A percentile compares a stretch with the other conserved stretches of the same genome.
These are phyloP conservation scores for Balearica regulorum DNA, from an alignment of 2,797 vertebrate species.

Conservation along the genomic window DNA sequence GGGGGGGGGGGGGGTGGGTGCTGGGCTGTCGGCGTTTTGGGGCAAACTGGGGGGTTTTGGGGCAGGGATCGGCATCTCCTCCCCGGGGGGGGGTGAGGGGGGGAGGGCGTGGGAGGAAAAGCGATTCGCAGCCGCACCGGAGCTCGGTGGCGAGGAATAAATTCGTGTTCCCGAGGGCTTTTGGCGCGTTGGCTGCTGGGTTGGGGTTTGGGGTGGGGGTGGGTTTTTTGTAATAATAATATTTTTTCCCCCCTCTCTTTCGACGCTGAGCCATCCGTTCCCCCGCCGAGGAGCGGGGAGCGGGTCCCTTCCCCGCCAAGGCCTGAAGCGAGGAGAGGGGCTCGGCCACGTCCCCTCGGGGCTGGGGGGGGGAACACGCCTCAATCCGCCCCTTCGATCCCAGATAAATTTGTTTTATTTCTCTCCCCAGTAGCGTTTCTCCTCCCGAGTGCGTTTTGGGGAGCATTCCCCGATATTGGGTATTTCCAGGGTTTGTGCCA, in stretches of 20 bases:
- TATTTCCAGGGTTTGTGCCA: too few species aligned
- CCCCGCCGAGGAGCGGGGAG: background rate
- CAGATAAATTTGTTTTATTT: background rate
- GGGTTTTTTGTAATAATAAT: too few species aligned
- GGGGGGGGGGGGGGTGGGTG: background rate
- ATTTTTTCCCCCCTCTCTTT: too few species aligned
- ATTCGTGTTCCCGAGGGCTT: background rate
- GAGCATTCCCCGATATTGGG: accelerated
- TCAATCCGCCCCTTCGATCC: too few species aligned
- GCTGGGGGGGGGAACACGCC: too few species aligned
- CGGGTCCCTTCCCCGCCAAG: background rate
- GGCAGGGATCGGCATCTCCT: background rate
- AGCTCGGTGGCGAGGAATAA: background rate
- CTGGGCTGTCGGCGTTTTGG: accelerated
- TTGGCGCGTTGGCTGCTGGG: background rate
- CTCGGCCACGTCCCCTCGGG: background rate
- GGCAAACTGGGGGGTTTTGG: background rate
- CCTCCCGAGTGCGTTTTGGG: accelerated
- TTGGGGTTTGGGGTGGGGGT: background rate
- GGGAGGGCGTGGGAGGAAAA: background rate
- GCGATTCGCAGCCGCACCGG: background rate
- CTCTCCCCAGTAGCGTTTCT: too few species aligned
- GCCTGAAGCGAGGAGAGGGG: background rate
- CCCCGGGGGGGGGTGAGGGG: background rate
- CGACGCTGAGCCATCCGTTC: background rate